Evolutionary conservation across 2,797 vertebrate genomes (phyloP), one percentile per base, ranked within the genome.

Genomic region (Aplochiton taeniatus): DNA sequence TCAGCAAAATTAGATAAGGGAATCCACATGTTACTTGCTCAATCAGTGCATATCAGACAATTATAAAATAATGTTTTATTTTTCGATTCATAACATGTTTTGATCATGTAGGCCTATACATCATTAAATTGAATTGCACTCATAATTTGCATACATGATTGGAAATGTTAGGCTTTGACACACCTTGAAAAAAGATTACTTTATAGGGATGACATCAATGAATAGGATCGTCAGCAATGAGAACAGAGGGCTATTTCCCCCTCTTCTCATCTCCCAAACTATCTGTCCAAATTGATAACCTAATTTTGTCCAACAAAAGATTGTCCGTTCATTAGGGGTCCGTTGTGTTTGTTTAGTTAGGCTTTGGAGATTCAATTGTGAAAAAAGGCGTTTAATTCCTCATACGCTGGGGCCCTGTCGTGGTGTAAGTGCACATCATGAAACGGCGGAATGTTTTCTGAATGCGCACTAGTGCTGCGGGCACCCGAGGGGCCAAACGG

Each of bases 301-400:
- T 52, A 57, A 11, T 12, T 18, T 74, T 76, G 31, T 2, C 31
- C 31, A 31, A 31, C 31, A 31, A 31, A 31, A 31, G 31, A 31
- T 31, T 31, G 31, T 31, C 31, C 6, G 31, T 31, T 31, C 31
- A 31, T 31, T 31, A 31, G 31, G 31, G 31, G 31, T 31, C 31
- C 31, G 31, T n/a, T n/a, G n/a, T n/a, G n/a, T 31, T 31, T 31
- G 31, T 31, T 31, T 31, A 31, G 31, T 3, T 31, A 57, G 56
- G 18, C 17, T 8, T 20, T 43, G 12, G 48, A 50, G 63, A 62
- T 48, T 94, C 91, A 96, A 86, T 96, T 98, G 90, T 97, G 96
- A 93, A 97, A 98, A 93, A 98, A 98, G 52, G 96, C 93, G 78
- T 98, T 97, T 83, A 98, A 94, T 85, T 98, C 97, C 88, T 98